Evolutionary conservation across 2,888 invertebrate species (phyloP), one percentile per base, ranked within the genome.

Genomic region (Cheilosia impressa): DNA sequence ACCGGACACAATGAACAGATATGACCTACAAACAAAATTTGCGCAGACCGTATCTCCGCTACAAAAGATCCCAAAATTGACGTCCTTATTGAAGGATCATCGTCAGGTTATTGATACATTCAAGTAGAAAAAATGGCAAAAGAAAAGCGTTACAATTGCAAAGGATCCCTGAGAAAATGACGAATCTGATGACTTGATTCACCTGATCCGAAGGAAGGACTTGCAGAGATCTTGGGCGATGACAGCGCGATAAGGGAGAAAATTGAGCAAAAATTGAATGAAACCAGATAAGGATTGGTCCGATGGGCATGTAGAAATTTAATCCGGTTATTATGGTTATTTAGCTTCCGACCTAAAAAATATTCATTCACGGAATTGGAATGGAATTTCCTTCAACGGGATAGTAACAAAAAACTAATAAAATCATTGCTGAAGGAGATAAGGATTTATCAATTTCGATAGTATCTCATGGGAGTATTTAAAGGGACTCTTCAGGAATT

Each of bases 241-340:
- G 71, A 58, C 69, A 52, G 41, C 38, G 17, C 63, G 57, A 63
- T 71, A 34, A 71, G 22, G 15, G n/a, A 52, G 50, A 78, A 77
- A 77, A 82, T 68, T 77, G 60, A 58, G 43, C 47, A 69, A 75
- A 81, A 41, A n/a, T 43, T 75, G 68, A 75, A 81, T 65, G 76
- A 66, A 68, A 43, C 55, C 45, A 62, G 31, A 75, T 50, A 50
- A 50, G 75, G 55, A 76, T 52, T 10, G 10, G 2, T 22, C 50
- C 19, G 17, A n/a, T 45, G 58, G 69, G 38, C 65, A 50, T 72
- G 83, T 68, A 69, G 65, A 84, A 71, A 84, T 76, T 60, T 84
- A 84, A 84, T 84, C 84, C 84, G 63, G 84, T 84, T 84, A 84
- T 66, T 45, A 75, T 55, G 80, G 68, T 78, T 63, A 75, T 79